Base-by-base conservation (phyloP, 2,888 invertebrate genomes). In the Argyra leucocephala region DNA sequence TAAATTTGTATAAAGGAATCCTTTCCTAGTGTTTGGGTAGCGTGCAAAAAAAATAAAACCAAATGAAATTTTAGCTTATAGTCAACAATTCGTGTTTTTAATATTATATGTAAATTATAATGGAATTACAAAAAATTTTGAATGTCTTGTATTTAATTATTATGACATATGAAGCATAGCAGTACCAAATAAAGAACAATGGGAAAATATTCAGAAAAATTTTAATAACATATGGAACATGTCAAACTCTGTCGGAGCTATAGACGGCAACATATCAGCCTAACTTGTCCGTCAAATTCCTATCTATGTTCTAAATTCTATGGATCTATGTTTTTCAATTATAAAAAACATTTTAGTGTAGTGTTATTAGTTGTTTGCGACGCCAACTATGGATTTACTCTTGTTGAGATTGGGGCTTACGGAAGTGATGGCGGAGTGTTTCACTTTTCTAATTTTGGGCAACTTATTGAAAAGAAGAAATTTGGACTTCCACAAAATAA, bases 371-470 rank as follows among this genome's bases (percentile, higher is more conserved):
- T 71, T 58, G 62, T 71, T 62, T n/a, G n/a, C n/a, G 73, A 73
- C 66, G 72, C 73, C 67, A 73, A 68, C 65, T 65, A 59, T 76
- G 76, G n/a, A n/a, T n/a, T n/a, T 71, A 71, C 71, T 59, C 73
- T 72, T 69, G 72, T 72, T 63, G 72, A 75, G 62, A 69, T 75
- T 26, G 75, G 73, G n/a, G 65, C 68, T 64, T 73, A 72, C 69
- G 73, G 74, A 22, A 71, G 70, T 64, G 72, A 69, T 57, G 67
- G 65, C 23, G 70, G 69, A 61, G 69, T 71, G 2, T 70, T 71
- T 65, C 67, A 21, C 21, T 21, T 18, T 21, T 57, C 26, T 18
- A 23, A 21, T 22, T 63, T 63, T 57, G 66, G 66, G 10, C 57
- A 24, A 24, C 23, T 59, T n/a, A 21, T 7, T n/a, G 21, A 48